These are phyloP conservation scores for Oscheius myriophilus DNA, from an alignment of 2,888 invertebrate genomes.

Conservation along the genomic window DNA sequence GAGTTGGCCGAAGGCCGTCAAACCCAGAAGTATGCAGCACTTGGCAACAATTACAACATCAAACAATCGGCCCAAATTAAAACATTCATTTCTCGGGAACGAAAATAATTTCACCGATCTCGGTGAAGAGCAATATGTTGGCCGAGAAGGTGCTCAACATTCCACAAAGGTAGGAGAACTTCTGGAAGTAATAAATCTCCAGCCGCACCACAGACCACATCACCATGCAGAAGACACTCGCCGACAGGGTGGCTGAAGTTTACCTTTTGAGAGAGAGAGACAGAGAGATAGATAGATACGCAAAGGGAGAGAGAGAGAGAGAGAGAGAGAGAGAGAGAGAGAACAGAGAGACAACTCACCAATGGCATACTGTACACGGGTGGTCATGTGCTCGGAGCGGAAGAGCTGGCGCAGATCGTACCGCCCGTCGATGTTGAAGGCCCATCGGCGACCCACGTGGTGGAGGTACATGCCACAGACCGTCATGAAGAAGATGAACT, in stretches of 20 bases:
- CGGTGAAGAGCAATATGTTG: conserved; percentile 1
- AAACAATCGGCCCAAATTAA: too few relatives aligned
- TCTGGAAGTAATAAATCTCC: conserved; percentile 1
- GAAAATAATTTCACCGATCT: conserved; percentile 5
- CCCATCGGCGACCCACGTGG: conserved; percentile 81
- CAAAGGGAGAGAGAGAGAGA: conserved; percentile 6
- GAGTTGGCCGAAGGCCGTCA: too few relatives aligned
- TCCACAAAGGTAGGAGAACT: conserved; percentile 2
- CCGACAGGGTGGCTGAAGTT: conserved; percentile 5
- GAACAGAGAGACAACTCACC: conserved; percentile 34
- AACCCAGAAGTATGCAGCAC: too few relatives aligned
- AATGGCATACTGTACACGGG: conserved; percentile 47
- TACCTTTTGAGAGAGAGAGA: conserved; percentile 7
- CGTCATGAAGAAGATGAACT: conserved; percentile 42
- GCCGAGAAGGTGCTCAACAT: conserved; percentile 9
- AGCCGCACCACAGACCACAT: conserved; percentile 16
- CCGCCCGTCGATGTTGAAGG: conserved; percentile 55
- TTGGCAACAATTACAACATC: too few relatives aligned
- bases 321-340: conserved; percentile 8
- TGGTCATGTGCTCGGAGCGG: conserved; percentile 38
- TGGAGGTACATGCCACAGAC: conserved; percentile 72
- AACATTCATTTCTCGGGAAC: too few relatives aligned
- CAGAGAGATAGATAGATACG: too few relatives aligned
- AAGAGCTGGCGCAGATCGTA: conserved; percentile 54
- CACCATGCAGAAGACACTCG: conserved; percentile 12